Conservation (phyloP, 2,888 invertebrate genomes). For the Xestia ashworthii region DNA sequence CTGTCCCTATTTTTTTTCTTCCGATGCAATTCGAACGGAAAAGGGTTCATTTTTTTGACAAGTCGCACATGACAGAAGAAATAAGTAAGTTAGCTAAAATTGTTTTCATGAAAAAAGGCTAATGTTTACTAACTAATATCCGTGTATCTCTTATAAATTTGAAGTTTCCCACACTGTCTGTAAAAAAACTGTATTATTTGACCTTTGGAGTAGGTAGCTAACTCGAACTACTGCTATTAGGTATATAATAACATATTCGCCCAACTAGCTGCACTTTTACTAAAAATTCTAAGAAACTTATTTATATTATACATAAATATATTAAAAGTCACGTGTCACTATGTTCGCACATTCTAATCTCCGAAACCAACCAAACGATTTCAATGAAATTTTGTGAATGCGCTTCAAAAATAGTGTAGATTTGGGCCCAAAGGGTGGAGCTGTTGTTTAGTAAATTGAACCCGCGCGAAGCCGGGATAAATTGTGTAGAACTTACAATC, state of each 20-base stretch:
- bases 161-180: neutral
- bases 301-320: conserved; percentile 10
- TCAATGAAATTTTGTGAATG: neutral
- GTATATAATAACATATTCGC: conserved; percentile 45
- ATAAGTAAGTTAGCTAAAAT: neutral
- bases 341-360: neutral
- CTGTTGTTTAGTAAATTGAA: neutral
- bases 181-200: neutral
- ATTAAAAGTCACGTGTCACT: neutral
- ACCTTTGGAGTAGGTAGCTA: conserved; percentile 17
- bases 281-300: conserved; percentile 41
- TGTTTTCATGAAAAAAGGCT: neutral
- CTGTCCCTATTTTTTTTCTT: neutral
- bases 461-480: conserved; percentile 17
- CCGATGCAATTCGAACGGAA: neutral
- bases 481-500: conserved; percentile 27
- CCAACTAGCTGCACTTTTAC: conserved; percentile 29
- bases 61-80: neutral
- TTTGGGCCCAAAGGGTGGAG: neutral
- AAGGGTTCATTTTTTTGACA: neutral
- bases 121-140: neutral
- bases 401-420: neutral
- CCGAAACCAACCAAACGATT: neutral
- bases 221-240: conserved; percentile 18
- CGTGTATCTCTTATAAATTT: neutral